These are phyloP conservation scores for Suncus etruscus DNA, from an alignment of 2,113 vertebrate species.

Conservation along the genomic window DNA sequence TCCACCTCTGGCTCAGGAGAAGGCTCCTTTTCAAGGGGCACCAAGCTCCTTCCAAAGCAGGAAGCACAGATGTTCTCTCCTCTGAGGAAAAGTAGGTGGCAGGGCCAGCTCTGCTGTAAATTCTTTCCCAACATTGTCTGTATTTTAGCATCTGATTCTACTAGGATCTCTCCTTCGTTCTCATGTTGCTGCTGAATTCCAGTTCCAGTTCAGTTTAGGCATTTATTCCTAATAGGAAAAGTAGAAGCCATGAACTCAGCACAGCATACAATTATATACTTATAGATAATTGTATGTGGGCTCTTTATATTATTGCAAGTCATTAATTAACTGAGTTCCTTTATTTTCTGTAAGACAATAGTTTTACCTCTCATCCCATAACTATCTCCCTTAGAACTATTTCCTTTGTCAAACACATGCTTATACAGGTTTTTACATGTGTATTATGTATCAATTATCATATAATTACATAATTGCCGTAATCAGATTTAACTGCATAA, in stretches of 20 bases:
- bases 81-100: background rate
- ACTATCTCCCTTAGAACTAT: conserved; percentile 57
- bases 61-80: background rate
- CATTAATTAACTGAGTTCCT: conserved; percentile 53
- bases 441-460: conserved; percentile 88
- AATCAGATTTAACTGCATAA: conserved; percentile 89
- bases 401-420: conserved; percentile 87
- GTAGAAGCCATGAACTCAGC: background rate
- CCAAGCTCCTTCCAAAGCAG: background rate
- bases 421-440: conserved; percentile 85
- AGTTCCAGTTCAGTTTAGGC: background rate
- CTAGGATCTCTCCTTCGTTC: background rate
- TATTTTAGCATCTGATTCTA: background rate
- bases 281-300: background rate
- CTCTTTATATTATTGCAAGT: background rate
- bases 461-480: conserved; percentile 88
- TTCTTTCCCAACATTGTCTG: background rate
- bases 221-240: conserved; percentile 1
- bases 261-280: background rate
- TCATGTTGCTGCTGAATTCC: background rate
- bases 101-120: background rate
- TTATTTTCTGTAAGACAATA: conserved; percentile 54
- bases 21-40: too few relatives aligned
- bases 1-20: too few relatives aligned
- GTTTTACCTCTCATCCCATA: conserved; percentile 13